phyloP scores from a whole-genome alignment of 2,113 vertebrate genomes.

The Chaetorhynchus papuensis region DNA sequence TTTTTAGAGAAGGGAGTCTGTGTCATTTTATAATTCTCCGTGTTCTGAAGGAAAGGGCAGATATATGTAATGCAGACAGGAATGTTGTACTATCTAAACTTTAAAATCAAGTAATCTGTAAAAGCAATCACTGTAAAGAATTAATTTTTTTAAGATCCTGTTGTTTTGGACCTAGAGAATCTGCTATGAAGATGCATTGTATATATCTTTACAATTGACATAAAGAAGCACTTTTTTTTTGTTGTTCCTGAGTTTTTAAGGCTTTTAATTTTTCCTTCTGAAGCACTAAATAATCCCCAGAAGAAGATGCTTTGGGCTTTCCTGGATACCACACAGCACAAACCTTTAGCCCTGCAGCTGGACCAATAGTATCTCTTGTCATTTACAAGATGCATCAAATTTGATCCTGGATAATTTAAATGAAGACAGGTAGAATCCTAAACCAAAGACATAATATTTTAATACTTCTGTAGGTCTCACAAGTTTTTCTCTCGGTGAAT shows the following conservation, averaged over 20 bases:
- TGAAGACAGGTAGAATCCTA: not conserved
- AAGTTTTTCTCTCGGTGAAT: not conserved
- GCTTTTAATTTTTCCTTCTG: not conserved
- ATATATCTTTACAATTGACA: not conserved
- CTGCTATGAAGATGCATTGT: not conserved
- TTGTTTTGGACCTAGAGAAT: constrained; percentile 3
- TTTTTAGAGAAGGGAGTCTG: not conserved
- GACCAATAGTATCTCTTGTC: not conserved
- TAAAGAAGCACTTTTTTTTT: not conserved
- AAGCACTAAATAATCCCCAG: not conserved
- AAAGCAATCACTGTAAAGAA: not conserved
- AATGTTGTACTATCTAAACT: constrained; percentile 12
- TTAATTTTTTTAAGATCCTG: not conserved
- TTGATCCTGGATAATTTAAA: not conserved
- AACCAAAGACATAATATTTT: not conserved
- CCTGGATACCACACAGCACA: not conserved
- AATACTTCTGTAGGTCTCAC: not conserved
- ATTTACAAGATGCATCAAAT: not conserved
- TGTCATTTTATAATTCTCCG: not conserved
- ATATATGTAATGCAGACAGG: not conserved
- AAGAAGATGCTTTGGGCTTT: not conserved
- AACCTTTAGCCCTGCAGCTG: not conserved
- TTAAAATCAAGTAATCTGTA: constrained; percentile 38
- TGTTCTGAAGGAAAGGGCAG: not conserved
- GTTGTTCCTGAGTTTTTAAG: not conserved